These are phyloP conservation scores for Cryptocheilus praepositus DNA, from an alignment of 2,888 invertebrate genomes.

Conservation along the genomic window DNA sequence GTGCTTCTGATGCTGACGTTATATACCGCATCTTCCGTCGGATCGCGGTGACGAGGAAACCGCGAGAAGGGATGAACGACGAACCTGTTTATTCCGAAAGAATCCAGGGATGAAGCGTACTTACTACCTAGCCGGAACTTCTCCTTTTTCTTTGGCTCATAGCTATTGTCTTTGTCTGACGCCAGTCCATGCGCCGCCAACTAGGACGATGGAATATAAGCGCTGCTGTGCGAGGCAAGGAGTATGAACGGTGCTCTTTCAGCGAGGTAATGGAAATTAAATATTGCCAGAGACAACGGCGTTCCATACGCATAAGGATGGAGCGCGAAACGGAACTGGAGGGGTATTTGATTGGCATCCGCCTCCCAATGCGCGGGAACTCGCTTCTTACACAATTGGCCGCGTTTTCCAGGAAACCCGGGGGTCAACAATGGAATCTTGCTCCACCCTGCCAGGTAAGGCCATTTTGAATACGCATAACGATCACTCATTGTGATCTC, in stretches of 20 bases:
- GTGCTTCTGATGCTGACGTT: conserved; percentile 47
- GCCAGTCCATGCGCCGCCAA: too few relatives aligned
- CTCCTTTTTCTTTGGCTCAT: not conserved
- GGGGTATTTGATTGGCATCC: conserved; percentile 45
- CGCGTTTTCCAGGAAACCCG: conserved; percentile 64
- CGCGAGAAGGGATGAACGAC: conserved; percentile 16
- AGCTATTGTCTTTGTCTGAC: too few relatives aligned
- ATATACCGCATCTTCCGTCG: conserved; percentile 31
- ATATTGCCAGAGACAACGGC: not conserved
- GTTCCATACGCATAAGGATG: not conserved
- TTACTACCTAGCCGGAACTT: conserved; percentile 22
- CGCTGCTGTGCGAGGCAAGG: too few relatives aligned
- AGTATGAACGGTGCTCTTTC: too few relatives aligned
- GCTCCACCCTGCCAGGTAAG: conserved; percentile 67
- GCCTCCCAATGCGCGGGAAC: conserved; percentile 52
- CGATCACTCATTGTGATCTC: conserved; percentile 69
- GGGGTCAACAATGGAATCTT: conserved; percentile 64
- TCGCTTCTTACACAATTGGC: conserved; percentile 60
- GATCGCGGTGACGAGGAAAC: conserved; percentile 31
- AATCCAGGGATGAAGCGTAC: conserved; percentile 29
- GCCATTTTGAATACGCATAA: conserved; percentile 73
- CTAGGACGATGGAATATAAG: too few relatives aligned
- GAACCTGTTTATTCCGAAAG: conserved; percentile 18
- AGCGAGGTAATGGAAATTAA: too few relatives aligned
- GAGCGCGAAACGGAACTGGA: conserved; percentile 9